Conservation (phyloP, 1,140 invertebrate species). For the Apis cerana region DNA sequence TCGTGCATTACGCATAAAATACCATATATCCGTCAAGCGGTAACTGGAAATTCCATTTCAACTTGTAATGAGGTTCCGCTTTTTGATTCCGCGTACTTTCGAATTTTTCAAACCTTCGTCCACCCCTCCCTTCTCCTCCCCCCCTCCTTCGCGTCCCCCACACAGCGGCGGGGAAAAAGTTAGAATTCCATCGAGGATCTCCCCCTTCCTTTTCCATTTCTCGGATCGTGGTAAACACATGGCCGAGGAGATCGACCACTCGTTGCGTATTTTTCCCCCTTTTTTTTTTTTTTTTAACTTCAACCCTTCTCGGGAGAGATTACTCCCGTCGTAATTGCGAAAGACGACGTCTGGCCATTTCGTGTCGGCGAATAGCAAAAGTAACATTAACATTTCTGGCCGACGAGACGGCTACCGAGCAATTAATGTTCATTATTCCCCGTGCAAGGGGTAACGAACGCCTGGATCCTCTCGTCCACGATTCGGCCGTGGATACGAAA, state of each 20-base stretch:
- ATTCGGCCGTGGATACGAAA: neutral
- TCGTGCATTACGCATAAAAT: neutral
- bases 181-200: neutral
- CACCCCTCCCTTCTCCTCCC: neutral
- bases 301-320: neutral
- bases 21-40: no score
- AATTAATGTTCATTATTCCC: slow-evolving; percentile 18
- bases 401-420: neutral
- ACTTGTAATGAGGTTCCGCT: slow-evolving; percentile 35
- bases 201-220: neutral
- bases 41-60: slow-evolving; percentile 34
- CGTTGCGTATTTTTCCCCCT: no score
- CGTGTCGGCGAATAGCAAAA: neutral
- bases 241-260: no score
- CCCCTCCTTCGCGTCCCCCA: neutral
- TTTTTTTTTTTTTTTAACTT: neutral
- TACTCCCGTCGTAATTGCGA: neutral
- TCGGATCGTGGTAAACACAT: neutral
- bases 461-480: neutral
- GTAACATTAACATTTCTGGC: neutral
- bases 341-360: neutral
- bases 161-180: neutral
- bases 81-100: slow-evolving; percentile 11
- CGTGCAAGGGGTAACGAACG: neutral
- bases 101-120: slow-evolving; percentile 11